Conservation (phyloP, 2,888 invertebrate species). For the Nomada flava region DNA sequence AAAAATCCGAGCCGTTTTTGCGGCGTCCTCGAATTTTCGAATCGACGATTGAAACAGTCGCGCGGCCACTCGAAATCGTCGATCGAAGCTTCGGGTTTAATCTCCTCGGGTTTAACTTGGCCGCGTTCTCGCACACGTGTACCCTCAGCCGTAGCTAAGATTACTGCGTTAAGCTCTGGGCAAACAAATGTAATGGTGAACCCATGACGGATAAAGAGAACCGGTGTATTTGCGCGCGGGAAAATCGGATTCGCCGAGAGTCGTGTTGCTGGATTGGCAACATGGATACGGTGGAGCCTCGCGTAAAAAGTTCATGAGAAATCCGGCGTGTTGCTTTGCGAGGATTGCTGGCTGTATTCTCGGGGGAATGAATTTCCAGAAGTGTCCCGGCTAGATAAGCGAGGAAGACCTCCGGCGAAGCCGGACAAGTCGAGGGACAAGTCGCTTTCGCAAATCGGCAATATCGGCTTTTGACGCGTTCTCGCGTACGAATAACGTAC, state of each 20-base stretch:
- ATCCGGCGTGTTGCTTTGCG: background rate
- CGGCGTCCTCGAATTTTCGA: background rate
- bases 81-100: no score
- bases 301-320: constrained; percentile 27
- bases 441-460: background rate
- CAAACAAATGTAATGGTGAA: no score
- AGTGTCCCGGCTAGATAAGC: background rate
- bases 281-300: constrained; percentile 11
- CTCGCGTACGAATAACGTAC: background rate
- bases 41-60: constrained; percentile 20
- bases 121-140: no score
- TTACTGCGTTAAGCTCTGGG: no score
- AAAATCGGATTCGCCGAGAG: constrained; percentile 36
- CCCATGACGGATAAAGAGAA: no score
- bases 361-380: constrained; percentile 7
- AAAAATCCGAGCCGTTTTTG: constrained; percentile 3
- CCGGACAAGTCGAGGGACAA: background rate
- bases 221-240: background rate
- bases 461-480: background rate
- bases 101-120: no score
- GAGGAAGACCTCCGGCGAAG: no score
- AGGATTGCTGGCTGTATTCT: background rate
- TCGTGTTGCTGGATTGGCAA: constrained; percentile 34
- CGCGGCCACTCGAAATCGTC: constrained; percentile 8
- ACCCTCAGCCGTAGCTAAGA: no score